A percentile compares a stretch with the other conserved stretches of the same genome.
Evolutionary conservation across 2,888 invertebrate species (phyloP).

Genomic region (Sphecodes monilicornis): DNA sequence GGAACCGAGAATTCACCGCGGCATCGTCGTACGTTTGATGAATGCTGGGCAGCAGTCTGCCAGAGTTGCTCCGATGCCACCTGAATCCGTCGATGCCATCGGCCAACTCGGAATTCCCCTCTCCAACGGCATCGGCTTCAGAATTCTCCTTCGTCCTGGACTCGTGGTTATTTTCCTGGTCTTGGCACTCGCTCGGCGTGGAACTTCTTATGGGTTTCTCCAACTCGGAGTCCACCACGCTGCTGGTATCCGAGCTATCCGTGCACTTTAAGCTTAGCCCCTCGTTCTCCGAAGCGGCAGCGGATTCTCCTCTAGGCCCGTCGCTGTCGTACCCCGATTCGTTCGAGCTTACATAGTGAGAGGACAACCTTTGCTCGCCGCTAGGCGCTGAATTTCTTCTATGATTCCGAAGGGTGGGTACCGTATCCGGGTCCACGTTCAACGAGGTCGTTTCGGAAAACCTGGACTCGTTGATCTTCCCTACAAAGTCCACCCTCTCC

Average conservation of each 20-base stretch:
- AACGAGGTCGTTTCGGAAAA: constrained; percentile 72
- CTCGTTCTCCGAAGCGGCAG: constrained; percentile 79
- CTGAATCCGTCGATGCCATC: constrained; percentile 78
- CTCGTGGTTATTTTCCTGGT: constrained; percentile 64
- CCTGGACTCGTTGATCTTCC: constrained; percentile 66
- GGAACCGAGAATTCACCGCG: constrained; percentile 54
- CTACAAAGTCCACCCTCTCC: constrained; percentile 62
- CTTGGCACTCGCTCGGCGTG: constrained; percentile 76
- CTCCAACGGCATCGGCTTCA: constrained; percentile 45
- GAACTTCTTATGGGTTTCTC: constrained; percentile 85
- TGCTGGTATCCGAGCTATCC: constrained; percentile 81
- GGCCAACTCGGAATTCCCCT: constrained; percentile 50
- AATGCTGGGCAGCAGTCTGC: constrained; percentile 80
- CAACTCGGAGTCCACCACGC: constrained; percentile 85
- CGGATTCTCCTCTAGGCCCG: constrained; percentile 85
- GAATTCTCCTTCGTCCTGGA: constrained; percentile 45
- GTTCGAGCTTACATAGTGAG: constrained; percentile 92
- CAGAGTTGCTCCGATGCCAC: constrained; percentile 82
- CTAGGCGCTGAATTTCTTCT: constrained; percentile 79
- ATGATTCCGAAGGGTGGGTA: constrained; percentile 73
- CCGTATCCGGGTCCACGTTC: constrained; percentile 73
- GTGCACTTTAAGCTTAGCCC: constrained; percentile 78
- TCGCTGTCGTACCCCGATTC: constrained; percentile 94
- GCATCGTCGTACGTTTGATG: constrained; percentile 74
- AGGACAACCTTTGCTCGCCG: constrained; percentile 83